Evolutionary conservation across 2,113 vertebrate genomes (phyloP).

Genomic region (Cyphomyrus discorhynchus): DNA sequence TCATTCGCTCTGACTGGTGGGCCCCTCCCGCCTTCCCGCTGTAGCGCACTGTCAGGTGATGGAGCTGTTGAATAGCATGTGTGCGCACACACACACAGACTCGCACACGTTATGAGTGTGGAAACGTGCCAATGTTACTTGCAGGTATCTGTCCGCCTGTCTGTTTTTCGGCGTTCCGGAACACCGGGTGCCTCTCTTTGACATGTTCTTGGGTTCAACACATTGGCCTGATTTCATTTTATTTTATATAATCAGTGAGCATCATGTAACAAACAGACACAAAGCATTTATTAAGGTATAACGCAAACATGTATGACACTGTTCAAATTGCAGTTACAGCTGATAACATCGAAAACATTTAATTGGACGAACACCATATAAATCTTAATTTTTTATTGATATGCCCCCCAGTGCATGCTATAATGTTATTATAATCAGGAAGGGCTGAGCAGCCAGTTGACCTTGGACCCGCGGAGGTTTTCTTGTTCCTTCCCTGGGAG

Average conservation of each 20-base stretch:
- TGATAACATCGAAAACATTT: conserved; percentile 1
- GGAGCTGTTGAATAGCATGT: neutral
- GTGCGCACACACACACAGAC: neutral
- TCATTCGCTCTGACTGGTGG: neutral
- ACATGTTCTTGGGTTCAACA: neutral
- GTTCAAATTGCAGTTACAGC: neutral
- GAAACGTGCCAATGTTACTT: neutral
- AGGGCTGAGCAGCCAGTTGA: neutral
- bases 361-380: neutral
- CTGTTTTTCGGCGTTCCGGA: neutral
- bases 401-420: neutral
- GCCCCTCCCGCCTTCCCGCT: neutral
- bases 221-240: neutral
- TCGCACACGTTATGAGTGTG: neutral
- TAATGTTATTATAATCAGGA: neutral
- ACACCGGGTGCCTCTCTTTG: neutral
- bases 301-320: neutral
- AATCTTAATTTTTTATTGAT: neutral
- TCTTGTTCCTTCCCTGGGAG: neutral
- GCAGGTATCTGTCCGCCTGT: neutral
- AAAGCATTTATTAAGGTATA: neutral
- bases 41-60: neutral
- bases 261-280: neutral
- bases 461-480: neutral
- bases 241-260: neutral